Conservation (phyloP, 2,113 vertebrate species). For the Montifringilla adamsi region DNA sequence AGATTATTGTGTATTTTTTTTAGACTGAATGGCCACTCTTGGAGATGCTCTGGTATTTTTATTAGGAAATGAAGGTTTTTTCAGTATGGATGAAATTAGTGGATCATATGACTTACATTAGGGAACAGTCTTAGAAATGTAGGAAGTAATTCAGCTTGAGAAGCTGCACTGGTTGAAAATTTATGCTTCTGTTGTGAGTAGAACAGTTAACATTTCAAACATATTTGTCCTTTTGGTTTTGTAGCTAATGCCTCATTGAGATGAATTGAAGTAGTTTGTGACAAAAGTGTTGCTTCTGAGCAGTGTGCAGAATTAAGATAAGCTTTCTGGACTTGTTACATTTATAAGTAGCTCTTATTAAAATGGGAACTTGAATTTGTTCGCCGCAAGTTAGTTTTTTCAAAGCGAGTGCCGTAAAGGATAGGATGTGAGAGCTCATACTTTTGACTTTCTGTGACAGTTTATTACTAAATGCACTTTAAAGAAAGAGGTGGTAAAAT, state of each 20-base stretch:
- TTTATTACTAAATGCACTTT: neutral
- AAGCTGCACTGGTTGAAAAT: neutral
- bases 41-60: neutral
- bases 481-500: neutral
- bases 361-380: neutral
- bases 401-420: neutral
- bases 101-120: neutral
- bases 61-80: neutral
- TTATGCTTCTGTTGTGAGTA: neutral
- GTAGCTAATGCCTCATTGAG: neutral
- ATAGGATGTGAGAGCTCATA: accelerated
- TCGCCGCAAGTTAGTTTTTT: neutral
- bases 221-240: neutral
- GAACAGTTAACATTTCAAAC: neutral
- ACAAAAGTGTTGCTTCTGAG: neutral
- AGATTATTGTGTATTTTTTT: neutral
- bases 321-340: neutral
- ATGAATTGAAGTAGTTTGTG: neutral
- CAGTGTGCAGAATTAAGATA: neutral
- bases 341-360: neutral
- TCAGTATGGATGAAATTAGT: neutral
- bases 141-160: neutral
- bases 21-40: neutral
- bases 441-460: neutral
- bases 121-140: neutral